Percentiles rank a stretch among this genome's conserved stretches.
Evolutionary conservation across 2,113 vertebrate genomes (phyloP).

Genomic region (Choloepus hoffmanni): DNA sequence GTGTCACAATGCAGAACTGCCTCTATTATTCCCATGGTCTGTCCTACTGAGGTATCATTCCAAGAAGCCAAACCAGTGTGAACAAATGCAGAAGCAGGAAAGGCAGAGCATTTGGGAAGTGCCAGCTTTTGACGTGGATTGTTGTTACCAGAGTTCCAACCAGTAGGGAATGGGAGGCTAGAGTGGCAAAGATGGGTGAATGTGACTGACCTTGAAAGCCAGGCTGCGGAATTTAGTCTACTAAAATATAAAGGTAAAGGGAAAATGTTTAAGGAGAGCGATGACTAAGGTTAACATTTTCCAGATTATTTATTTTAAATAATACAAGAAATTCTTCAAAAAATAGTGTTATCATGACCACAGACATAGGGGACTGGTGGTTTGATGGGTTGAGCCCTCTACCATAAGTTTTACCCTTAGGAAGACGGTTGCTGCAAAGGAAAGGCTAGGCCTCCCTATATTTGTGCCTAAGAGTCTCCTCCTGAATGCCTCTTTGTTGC

Average conservation of each 20-base stretch:
- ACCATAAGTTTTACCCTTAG: too few relatives aligned
- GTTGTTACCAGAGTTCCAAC: background rate
- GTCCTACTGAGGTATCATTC: background rate
- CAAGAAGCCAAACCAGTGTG: background rate
- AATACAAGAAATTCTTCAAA: slow-evolving; percentile 24
- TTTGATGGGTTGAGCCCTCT: too few relatives aligned
- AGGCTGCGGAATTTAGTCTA: background rate
- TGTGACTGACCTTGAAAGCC: background rate
- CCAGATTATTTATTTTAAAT: slow-evolving; percentile 23
- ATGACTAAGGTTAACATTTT: background rate
- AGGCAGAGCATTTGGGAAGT: background rate
- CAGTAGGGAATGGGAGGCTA: background rate
- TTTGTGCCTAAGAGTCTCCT: too few relatives aligned
- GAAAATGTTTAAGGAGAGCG: background rate
- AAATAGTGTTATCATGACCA: background rate
- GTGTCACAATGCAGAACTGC: background rate
- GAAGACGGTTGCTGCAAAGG: too few relatives aligned
- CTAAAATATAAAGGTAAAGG: background rate
- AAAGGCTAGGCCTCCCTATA: too few relatives aligned
- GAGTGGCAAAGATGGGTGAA: background rate
- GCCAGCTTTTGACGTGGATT: background rate
- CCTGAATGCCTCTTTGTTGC: too few relatives aligned
- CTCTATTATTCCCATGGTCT: slow-evolving; percentile 15
- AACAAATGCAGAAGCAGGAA: slow-evolving; percentile 28
- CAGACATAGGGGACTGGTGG: too few relatives aligned